Evolutionary conservation across 2,888 invertebrate species (phyloP), one percentile per base, ranked within the genome.

Genomic region (Beris morrisii): DNA sequence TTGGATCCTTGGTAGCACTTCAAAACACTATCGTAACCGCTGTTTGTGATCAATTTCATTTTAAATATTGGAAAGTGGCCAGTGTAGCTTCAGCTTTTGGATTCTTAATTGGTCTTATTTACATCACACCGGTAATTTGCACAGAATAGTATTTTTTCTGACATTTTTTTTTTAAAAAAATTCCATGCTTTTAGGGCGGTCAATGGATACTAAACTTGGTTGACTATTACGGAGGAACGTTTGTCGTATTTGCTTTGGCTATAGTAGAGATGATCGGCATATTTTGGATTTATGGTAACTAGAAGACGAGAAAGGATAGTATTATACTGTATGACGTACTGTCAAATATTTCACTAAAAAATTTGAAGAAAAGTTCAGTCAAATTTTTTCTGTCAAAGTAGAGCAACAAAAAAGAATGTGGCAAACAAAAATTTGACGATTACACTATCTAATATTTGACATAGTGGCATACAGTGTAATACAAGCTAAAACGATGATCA

Each of bases 1-100:
- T 90, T 15, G 93, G 92, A 2, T 90, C 90, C 64, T 85, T 88
- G 5, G 89, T 90, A 32, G 90, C 90, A 0, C 81, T 92, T 9
- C 85, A 88, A 69, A 87, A 87, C 12, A 86, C 86, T 32, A 82
- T 88, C 67, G 88, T 89, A 74, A 88, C 88, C 0, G 85, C 89
- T 5, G 77, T 91, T 65, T 81, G 86, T 73, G 92, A 92, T 75
- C 82, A 87, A 55, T 88, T 88, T 74, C 77, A 79, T 0, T 76
- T 86, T 4, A 83, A 83, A 56, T 84, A 84, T 52, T 83, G 87
- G 83, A 81, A 83, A 72, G 84, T 90, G 70, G 88, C 90, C 0
- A 79, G 84, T 1, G 72, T 77, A 1, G 81, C 85, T 45, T 85
- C 85, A 70, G 68, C 82, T 0, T 66, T 77, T 5, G 88, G 89